Percentiles rank a stretch among this genome's conserved stretches.
phyloP scores from a whole-genome alignment of 2,113 vertebrate species.

The Nematolebias whitei region DNA sequence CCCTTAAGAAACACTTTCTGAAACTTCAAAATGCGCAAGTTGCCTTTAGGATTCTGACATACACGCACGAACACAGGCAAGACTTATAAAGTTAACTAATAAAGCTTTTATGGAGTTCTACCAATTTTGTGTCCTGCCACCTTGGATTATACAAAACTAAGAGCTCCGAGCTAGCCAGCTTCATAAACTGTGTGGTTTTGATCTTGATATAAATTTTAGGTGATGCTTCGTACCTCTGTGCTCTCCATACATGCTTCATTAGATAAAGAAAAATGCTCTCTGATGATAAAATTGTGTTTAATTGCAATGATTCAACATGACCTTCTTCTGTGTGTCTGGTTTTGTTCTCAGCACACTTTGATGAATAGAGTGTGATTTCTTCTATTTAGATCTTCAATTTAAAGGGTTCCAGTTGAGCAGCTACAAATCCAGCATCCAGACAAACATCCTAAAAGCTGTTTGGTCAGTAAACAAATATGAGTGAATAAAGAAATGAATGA shows the following conservation, averaged over 20 bases:
- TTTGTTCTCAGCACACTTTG: not conserved
- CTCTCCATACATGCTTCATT: slow-evolving; percentile 4
- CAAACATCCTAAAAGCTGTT: no score
- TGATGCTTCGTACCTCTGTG: not conserved
- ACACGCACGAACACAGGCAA: no score
- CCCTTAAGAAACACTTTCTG: slow-evolving; percentile 1
- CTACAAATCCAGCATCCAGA: no score
- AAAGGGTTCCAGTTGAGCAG: slow-evolving; percentile 7
- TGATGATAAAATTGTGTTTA: slow-evolving; percentile 3
- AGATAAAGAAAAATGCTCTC: not conserved
- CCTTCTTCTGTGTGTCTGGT: not conserved
- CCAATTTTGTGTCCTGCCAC: not conserved
- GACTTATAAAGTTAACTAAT: no score
- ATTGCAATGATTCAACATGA: not conserved
- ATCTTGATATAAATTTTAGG: not conserved
- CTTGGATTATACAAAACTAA: not conserved
- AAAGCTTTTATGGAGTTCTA: not conserved
- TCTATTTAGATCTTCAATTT: slow-evolving; percentile 12
- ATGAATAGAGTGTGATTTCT: slow-evolving; percentile 28
- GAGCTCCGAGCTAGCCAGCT: not conserved
- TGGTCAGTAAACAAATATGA: no score
- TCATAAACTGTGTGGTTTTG: not conserved
- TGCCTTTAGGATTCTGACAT: not conserved
- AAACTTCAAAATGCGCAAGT: slow-evolving; percentile 5
- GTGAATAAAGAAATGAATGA: no score